These are phyloP conservation scores for Cricetomys ansorgei DNA, from an alignment of 2,113 vertebrate species.

Conservation along the genomic window DNA sequence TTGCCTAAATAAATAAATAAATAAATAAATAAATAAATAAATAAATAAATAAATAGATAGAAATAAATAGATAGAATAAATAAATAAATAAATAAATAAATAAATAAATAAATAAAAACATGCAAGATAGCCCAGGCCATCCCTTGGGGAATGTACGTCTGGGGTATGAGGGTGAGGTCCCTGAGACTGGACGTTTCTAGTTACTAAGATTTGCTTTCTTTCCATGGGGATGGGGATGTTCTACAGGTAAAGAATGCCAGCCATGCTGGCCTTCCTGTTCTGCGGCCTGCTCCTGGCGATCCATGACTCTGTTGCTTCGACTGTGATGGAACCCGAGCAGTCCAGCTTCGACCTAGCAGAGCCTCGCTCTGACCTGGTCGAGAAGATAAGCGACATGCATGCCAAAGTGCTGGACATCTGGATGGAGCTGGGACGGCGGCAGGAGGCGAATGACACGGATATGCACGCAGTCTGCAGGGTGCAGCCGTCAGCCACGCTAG, in stretches of 20 bases:
- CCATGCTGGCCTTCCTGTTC: slow-evolving; percentile 82
- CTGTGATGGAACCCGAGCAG: neutral
- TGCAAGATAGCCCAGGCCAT: neutral
- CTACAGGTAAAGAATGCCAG: slow-evolving; percentile 54
- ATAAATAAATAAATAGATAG: neutral
- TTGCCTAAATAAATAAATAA: neutral
- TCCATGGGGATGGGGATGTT: neutral
- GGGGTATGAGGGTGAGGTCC: too few relatives aligned
- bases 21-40: too few relatives aligned
- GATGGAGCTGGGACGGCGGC: slow-evolving; percentile 64
- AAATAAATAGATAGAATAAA: too few relatives aligned
- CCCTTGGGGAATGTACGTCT: too few relatives aligned
- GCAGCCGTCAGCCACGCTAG: slow-evolving; percentile 88
- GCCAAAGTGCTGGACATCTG: slow-evolving; percentile 84
- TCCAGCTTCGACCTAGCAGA: neutral
- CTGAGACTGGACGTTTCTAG: neutral
- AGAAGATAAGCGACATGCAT: slow-evolving; percentile 68
- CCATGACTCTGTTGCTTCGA: neutral
- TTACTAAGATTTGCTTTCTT: neutral
- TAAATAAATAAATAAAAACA: neutral
- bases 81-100: too few relatives aligned
- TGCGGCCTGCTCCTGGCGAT: slow-evolving; percentile 67
- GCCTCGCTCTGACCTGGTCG: neutral
- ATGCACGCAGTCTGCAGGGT: slow-evolving; percentile 89
- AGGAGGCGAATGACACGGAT: slow-evolving; percentile 54